Evolutionary conservation across 2,113 vertebrate genomes (phyloP).

Genomic region (Trachemys scripta): DNA sequence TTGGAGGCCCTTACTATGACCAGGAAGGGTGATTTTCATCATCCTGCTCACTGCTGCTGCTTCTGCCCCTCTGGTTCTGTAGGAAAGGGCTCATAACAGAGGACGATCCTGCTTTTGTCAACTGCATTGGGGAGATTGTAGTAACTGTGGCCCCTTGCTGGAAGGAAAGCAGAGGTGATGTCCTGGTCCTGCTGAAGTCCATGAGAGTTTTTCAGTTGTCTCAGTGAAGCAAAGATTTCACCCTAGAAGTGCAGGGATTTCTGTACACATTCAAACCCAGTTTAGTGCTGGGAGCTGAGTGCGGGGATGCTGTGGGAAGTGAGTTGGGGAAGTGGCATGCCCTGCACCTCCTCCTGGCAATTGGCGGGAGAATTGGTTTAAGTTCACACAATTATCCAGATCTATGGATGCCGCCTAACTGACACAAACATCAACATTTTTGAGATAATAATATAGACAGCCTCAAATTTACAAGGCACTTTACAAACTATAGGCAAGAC

Average conservation of each 20-base stretch:
- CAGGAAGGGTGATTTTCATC: neutral
- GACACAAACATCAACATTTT: too few species aligned
- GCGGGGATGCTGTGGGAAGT: neutral
- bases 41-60: neutral
- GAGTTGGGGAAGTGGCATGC: too few species aligned
- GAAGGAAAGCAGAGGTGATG: neutral
- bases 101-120: neutral
- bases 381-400: too few species aligned
- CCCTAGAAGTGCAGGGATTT: neutral
- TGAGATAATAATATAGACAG: too few species aligned
- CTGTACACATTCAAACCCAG: neutral
- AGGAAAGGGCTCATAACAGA: neutral
- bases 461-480: too few species aligned
- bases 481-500: too few species aligned
- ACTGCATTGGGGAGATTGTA: neutral
- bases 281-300: too few species aligned
- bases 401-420: too few species aligned
- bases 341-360: too few species aligned
- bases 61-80: neutral
- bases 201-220: neutral
- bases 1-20: neutral
- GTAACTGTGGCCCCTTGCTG: neutral
- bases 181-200: neutral
- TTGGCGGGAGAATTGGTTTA: too few species aligned
- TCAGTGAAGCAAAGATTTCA: neutral